phyloP scores from a whole-genome alignment of 2,888 invertebrate species.

The Blomia tropicalis region DNA sequence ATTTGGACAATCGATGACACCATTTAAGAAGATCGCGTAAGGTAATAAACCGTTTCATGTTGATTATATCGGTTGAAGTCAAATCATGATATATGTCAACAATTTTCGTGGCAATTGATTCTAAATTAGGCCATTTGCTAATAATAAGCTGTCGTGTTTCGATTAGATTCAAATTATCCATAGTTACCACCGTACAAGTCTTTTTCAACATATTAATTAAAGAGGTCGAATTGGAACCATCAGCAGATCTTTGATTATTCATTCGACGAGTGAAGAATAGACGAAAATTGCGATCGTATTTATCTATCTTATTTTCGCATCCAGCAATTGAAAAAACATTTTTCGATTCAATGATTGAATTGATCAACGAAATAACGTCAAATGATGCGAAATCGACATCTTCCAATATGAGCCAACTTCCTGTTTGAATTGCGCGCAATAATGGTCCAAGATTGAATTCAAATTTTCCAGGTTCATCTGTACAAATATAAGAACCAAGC shows the following conservation, averaged over 20 bases:
- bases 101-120: conserved; percentile 56
- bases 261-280: conserved; percentile 26
- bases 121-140: conserved; percentile 50
- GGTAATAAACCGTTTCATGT: conserved; percentile 28
- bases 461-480: conserved; percentile 93
- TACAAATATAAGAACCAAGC: conserved; percentile 79
- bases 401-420: conserved; percentile 81
- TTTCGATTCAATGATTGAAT: conserved; percentile 65
- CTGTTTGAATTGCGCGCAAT: conserved; percentile 62
- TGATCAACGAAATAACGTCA: conserved; percentile 74
- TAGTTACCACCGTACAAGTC: conserved; percentile 60
- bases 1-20: conserved; percentile 58
- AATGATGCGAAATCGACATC: conserved; percentile 85
- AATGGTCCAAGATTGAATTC: conserved; percentile 88
- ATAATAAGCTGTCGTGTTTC: conserved; percentile 47
- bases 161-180: conserved; percentile 55
- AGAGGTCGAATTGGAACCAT: conserved; percentile 32
- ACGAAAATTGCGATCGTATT: conserved; percentile 23
- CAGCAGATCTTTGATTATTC: conserved; percentile 13
- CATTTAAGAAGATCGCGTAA: conserved; percentile 71
- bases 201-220: conserved; percentile 51
- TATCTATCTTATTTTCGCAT: conserved; percentile 17
- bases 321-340: conserved; percentile 40
- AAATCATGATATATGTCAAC: conserved; percentile 52
- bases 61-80: not conserved